Percentiles rank a stretch among this genome's conserved stretches.
phyloP scores from a whole-genome alignment of 1,140 invertebrate species.

The Temnothorax nylanderi region DNA sequence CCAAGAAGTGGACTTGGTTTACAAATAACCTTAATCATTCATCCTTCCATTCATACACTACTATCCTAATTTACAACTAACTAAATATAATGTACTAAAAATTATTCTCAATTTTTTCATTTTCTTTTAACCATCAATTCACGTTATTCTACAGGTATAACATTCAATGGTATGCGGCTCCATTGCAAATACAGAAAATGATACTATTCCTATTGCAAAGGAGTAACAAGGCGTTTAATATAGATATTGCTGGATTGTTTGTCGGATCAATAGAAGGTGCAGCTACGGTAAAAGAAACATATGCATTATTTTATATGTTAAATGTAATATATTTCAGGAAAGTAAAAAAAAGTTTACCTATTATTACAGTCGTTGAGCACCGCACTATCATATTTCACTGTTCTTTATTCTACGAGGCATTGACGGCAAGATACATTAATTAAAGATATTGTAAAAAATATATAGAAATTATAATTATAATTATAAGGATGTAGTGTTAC shows the following conservation, averaged over 20 bases:
- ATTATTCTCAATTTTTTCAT: no score
- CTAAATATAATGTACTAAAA: background rate
- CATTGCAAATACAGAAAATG: background rate
- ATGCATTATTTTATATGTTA: no score
- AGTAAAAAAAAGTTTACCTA: background rate
- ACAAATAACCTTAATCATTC: no score
- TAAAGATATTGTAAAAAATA: no score
- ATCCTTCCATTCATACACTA: no score
- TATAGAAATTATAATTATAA: no score
- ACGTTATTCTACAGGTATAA: background rate
- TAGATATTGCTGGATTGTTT: background rate
- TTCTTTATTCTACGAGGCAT: background rate
- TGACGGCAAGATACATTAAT: background rate
- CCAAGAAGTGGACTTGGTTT: no score
- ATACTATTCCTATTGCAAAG: constrained; percentile 17
- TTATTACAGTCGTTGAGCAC: background rate
- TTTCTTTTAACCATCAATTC: no score
- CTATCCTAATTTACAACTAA: no score
- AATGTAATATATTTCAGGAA: no score
- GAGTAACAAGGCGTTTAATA: background rate
- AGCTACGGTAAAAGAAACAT: background rate
- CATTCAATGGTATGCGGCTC: constrained; percentile 5
- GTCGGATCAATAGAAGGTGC: background rate
- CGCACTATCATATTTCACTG: background rate
- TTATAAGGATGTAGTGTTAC: no score